Conservation (phyloP, 1,140 invertebrate genomes). For the Bombus ignitus region DNA sequence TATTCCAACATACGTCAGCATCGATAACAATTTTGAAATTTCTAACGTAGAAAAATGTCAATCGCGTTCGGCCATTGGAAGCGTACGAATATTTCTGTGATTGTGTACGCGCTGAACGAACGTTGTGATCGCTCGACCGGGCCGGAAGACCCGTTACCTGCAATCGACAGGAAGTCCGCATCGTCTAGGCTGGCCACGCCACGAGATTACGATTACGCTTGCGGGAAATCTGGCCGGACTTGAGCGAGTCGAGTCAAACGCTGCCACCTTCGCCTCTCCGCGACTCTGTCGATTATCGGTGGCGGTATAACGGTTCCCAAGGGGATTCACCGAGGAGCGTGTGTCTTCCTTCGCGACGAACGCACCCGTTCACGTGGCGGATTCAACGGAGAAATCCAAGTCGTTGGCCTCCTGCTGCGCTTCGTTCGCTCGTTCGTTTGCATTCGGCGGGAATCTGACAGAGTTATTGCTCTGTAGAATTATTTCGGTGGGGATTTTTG, state of each 20-base stretch:
- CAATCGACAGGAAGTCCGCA: slow-evolving; percentile 41
- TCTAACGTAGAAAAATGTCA: too few relatives aligned
- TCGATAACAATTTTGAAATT: too few relatives aligned
- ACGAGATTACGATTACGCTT: slow-evolving; percentile 32
- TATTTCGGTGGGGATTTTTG: too few relatives aligned
- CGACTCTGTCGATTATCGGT: slow-evolving; percentile 33
- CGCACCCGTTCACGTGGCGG: slow-evolving; percentile 5
- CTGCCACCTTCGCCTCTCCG: slow-evolving; percentile 10
- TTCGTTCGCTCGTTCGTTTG: not conserved
- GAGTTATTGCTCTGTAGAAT: not conserved
- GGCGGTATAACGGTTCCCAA: slow-evolving; percentile 31
- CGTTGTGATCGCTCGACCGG: not conserved
- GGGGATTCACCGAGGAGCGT: not conserved
- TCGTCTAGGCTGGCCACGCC: slow-evolving; percentile 18
- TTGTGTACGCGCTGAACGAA: not conserved
- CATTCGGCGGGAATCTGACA: not conserved
- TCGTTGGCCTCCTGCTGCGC: not conserved
- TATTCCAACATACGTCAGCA: too few relatives aligned
- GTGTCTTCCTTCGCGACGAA: not conserved
- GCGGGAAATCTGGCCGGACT: slow-evolving; percentile 17
- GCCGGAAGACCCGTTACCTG: slow-evolving; percentile 40
- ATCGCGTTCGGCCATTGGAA: too few relatives aligned
- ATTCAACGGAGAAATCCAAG: not conserved
- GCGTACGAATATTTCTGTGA: too few relatives aligned
- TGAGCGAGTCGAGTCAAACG: not conserved